Conservation (phyloP, 2,888 invertebrate genomes). For the Phyto melanocephala region DNA sequence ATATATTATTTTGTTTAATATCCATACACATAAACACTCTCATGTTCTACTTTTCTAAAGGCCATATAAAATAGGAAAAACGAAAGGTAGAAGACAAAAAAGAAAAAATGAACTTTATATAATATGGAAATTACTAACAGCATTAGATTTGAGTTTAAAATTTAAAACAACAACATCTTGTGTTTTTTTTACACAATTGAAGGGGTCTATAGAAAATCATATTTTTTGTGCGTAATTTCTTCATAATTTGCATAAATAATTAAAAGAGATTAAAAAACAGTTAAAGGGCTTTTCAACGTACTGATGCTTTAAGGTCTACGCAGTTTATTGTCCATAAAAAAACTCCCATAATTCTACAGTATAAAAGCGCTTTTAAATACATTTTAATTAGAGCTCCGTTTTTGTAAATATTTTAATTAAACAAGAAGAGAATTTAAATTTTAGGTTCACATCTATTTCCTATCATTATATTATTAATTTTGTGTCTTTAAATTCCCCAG, state of each 20-base stretch:
- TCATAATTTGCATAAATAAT: slow-evolving; percentile 34
- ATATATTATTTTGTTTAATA: slow-evolving; percentile 41
- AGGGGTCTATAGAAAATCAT: slow-evolving; percentile 19
- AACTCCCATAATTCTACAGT: no score
- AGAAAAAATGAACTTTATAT: not conserved
- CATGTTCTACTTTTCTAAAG: slow-evolving; percentile 24
- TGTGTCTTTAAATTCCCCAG: no score
- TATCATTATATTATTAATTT: no score
- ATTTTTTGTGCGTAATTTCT: slow-evolving; percentile 10
- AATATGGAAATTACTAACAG: no score
- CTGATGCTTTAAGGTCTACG: no score
- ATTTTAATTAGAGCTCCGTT: no score
- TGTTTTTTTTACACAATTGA: not conserved
- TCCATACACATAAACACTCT: not conserved
- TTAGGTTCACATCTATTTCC: no score
- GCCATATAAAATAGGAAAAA: not conserved
- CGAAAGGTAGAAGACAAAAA: slow-evolving; percentile 28
- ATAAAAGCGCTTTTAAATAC: no score
- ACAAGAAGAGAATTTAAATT: no score
- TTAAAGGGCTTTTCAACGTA: no score
- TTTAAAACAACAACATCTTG: not conserved
- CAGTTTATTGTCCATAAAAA: no score
- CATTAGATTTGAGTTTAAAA: slow-evolving; percentile 49
- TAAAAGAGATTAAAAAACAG: not conserved
- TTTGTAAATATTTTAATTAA: no score